Percentiles rank a stretch among this genome's conserved stretches.
These are phyloP conservation scores for Hirtodrosophila duncani DNA, from an alignment of 2,888 invertebrate genomes.

Conservation along the genomic window DNA sequence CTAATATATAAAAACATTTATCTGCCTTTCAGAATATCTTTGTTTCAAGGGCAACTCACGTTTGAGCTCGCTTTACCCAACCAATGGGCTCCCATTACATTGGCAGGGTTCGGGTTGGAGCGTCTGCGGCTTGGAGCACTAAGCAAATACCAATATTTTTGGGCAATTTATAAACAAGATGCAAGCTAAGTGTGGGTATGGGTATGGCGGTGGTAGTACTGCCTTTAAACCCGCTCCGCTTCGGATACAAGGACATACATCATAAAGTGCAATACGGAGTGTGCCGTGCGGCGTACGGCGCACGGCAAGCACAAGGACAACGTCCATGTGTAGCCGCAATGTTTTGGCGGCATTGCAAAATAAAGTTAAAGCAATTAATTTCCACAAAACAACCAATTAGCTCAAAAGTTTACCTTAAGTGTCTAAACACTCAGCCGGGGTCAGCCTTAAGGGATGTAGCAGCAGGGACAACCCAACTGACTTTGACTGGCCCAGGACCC, in stretches of 20 bases:
- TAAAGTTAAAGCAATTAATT: constrained; percentile 78
- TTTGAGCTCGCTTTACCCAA: too few relatives aligned
- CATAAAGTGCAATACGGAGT: constrained; percentile 65
- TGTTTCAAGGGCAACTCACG: too few relatives aligned
- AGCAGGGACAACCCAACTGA: too few relatives aligned
- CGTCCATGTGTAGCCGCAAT: constrained; percentile 8
- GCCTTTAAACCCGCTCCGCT: too few relatives aligned
- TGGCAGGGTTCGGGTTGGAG: neutral
- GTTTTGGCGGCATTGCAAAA: constrained; percentile 55
- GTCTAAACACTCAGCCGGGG: constrained; percentile 71
- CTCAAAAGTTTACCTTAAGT: constrained; percentile 77
- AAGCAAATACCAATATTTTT: constrained; percentile 61
- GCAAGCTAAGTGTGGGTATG: neutral
- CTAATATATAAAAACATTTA: too few relatives aligned
- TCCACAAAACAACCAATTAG: constrained; percentile 78
- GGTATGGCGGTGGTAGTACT: neutral
- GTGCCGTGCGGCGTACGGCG: constrained; percentile 6
- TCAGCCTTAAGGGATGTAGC: too few relatives aligned
- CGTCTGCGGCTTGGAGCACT: constrained; percentile 59
- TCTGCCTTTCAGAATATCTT: too few relatives aligned
- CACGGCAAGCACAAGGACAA: constrained; percentile 1
- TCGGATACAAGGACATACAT: constrained; percentile 65
- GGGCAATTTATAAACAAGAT: neutral
- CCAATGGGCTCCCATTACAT: too few relatives aligned
- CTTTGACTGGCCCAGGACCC: too few relatives aligned